A percentile compares a stretch with the other conserved stretches of the same genome.
Evolutionary conservation across 2,888 invertebrate genomes (phyloP).

Genomic region (Clunio marinus): DNA sequence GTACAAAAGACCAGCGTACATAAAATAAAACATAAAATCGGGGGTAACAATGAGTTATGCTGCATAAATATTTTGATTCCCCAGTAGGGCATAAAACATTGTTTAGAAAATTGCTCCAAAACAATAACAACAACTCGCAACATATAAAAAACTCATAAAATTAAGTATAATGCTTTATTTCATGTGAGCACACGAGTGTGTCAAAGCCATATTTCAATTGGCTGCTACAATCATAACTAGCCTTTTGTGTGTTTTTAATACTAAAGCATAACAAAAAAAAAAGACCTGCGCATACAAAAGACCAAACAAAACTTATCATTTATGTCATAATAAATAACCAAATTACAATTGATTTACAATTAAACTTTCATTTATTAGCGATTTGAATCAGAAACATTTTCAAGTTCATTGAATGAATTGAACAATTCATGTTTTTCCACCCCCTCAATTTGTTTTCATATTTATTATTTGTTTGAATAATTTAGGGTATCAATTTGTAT

Average conservation of each 20-base stretch:
- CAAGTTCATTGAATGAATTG: too few species aligned
- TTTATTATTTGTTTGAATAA: too few species aligned
- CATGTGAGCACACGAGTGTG: conserved; percentile 15
- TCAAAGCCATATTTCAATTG: conserved; percentile 21
- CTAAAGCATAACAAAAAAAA: too few species aligned
- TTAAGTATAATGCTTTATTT: conserved; percentile 5
- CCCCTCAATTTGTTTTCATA: too few species aligned
- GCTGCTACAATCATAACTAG: background rate
- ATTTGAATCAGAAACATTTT: too few species aligned
- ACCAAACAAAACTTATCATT: too few species aligned
- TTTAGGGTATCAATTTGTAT: too few species aligned
- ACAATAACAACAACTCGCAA: conserved; percentile 2
- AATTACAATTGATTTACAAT: too few species aligned
- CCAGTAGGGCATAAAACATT: conserved; percentile 14
- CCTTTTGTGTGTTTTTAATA: background rate
- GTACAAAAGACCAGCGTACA: conserved; percentile 20
- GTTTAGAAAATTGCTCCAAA: conserved; percentile 28
- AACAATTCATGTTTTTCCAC: too few species aligned
- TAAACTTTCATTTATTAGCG: too few species aligned
- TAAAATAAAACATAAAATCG: conserved; percentile 5
- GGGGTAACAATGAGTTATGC: conserved; percentile 28
- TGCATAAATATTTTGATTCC: conserved; percentile 15
- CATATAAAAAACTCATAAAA: conserved; percentile 25
- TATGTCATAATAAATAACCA: too few species aligned
- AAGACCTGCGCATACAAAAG: too few species aligned